Evolutionary conservation across 2,113 vertebrate species (phyloP), one percentile per base, ranked within the genome.

Genomic region (Forbesichthys agassizii): DNA sequence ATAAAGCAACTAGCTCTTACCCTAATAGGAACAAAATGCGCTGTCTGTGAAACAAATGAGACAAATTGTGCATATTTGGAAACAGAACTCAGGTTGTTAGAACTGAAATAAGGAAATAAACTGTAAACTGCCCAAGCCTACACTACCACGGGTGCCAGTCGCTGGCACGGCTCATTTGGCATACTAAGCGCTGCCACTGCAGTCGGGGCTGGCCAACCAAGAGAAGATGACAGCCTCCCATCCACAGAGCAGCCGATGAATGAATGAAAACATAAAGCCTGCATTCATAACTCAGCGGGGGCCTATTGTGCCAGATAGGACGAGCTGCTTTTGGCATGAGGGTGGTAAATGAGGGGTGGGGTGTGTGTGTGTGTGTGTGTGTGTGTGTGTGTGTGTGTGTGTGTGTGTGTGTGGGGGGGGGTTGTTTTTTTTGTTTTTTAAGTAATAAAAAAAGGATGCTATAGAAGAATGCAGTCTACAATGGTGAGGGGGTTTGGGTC

Each of bases 201-300:
- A 57, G 73, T 60, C 27, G 18, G 7, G 52, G 63, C 7, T 20
- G 5, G 57, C 6, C 52, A 13, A 14, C 68, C 48, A 74, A 70
- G 73, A 79, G 62, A 64, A 9, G 57, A 69, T 77, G 77, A 76
- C 66, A 69, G 60, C 36, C 64, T 42, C 58, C 48, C 3, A 4
- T 68, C 71, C 36, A 42, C 16, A 18, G 56, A 75, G 61, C 48
- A 62, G 58, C 54, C 56, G 49, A 64, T 1, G 0, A 12, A 63
- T 63, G 63, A 78, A 73, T 75, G 49, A 76, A 69, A 66, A 74
- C 66, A 78, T 71, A 69, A 77, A 74, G 67, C 71, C 33, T 1
- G 66, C 68, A 75, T 79, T 80, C 68, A 79, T 68, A 12, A 33
- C 61, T 69, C 73, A 74, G 56, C 12, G 61, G 71, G 63, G 33